phyloP scores from a whole-genome alignment of 2,888 invertebrate genomes.

The Polymixis lichenea region DNA sequence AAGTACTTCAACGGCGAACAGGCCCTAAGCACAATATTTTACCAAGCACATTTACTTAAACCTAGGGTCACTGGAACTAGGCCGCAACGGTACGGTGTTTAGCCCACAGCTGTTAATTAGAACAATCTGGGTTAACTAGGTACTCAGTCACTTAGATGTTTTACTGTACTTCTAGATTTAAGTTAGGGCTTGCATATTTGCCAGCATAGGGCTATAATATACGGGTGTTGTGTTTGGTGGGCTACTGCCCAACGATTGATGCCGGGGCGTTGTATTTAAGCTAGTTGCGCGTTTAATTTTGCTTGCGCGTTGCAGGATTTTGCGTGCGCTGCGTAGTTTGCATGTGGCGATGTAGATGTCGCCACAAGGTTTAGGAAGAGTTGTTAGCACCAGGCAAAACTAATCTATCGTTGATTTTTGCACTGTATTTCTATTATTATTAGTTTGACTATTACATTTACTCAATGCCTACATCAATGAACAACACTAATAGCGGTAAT shows the following conservation, averaged over 20 bases:
- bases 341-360: too few species aligned
- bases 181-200: background rate
- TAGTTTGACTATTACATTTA: too few species aligned
- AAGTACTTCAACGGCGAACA: conserved; percentile 15
- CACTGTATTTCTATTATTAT: background rate
- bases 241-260: too few species aligned
- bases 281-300: too few species aligned
- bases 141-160: conserved; percentile 20
- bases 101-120: conserved; percentile 55
- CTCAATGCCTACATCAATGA: too few species aligned
- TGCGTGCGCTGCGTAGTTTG: too few species aligned
- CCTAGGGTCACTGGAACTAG: conserved; percentile 53
- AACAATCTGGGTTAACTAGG: conserved; percentile 44
- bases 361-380: background rate
- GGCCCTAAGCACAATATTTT: conserved; percentile 33
- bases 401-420: background rate
- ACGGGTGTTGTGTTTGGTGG: too few species aligned
- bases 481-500: too few species aligned
- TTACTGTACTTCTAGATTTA: conserved; percentile 1
- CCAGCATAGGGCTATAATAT: background rate
- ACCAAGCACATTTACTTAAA: conserved; percentile 41
- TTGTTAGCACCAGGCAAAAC: background rate
- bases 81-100: conserved; percentile 48
- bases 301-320: too few species aligned
- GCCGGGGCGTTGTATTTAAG: too few species aligned